Conservation (phyloP, 2,797 vertebrate species). For the Syngnathus acus region DNA sequence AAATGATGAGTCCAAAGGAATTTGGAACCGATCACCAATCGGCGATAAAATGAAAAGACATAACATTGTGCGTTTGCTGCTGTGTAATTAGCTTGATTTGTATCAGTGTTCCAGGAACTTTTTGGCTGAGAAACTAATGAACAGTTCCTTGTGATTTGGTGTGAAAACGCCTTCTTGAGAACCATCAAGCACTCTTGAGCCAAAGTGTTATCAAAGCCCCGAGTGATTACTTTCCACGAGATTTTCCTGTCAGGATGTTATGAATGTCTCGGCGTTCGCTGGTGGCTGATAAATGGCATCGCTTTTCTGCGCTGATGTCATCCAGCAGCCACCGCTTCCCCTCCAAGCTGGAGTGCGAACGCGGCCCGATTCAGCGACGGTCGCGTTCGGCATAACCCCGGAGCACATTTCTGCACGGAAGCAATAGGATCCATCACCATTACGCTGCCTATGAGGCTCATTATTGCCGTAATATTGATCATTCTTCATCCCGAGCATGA, state of each 20-base stretch:
- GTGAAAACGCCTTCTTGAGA: background rate
- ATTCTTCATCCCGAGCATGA: conserved; percentile 40
- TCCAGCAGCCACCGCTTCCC: conserved; percentile 82
- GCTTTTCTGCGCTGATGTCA: conserved; percentile 84
- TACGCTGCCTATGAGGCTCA: conserved; percentile 23
- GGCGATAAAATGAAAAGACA: too few species aligned
- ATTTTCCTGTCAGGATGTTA: conserved; percentile 99
- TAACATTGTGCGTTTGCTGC: background rate
- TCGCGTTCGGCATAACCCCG: conserved; percentile 18
- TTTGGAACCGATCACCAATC: too few species aligned
- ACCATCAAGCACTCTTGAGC: conserved; percentile 56
- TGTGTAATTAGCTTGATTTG: too few species aligned
- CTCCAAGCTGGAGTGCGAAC: conserved; percentile 57
- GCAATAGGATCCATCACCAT: conserved; percentile 52
- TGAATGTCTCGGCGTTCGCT: conserved; percentile 93
- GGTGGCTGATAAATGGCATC: conserved; percentile 88
- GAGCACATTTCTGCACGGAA: conserved; percentile 47
- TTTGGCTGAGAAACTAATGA: background rate
- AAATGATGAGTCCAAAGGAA: too few species aligned
- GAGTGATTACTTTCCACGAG: conserved; percentile 93
- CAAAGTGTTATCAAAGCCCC: conserved; percentile 81
- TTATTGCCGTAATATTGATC: conserved; percentile 56
- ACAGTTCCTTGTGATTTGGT: background rate
- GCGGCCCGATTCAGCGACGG: conserved; percentile 36
- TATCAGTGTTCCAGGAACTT: background rate